Percentiles rank a stretch among this genome's conserved stretches.
phyloP scores from a whole-genome alignment of 2,888 invertebrate species.

The Halictus ligatus region DNA sequence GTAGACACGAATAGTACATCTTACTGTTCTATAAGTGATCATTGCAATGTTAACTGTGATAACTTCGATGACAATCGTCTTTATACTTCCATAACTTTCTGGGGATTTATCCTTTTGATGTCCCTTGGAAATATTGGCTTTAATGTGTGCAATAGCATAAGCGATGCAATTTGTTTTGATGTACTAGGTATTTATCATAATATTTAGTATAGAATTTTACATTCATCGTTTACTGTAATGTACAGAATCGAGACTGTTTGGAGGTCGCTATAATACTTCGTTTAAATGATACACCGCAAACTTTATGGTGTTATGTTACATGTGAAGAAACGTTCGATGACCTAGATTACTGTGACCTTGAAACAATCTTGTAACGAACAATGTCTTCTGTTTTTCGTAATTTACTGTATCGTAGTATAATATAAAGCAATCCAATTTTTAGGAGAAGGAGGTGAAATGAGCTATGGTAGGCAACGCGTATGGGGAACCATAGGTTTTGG shows the following conservation, averaged over 20 bases:
- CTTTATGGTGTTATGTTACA: neutral
- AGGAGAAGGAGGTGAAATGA: constrained; percentile 89
- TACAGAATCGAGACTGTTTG: neutral
- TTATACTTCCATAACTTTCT: constrained; percentile 88
- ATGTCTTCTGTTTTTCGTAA: neutral
- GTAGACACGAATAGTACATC: constrained; percentile 44
- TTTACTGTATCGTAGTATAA: neutral
- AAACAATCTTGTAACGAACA: neutral
- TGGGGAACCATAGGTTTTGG: constrained; percentile 95
- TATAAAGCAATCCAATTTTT: constrained; percentile 46
- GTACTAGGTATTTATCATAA: constrained; percentile 88
- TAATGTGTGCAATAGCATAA: constrained; percentile 94
- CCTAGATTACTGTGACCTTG: neutral
- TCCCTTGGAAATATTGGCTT: constrained; percentile 91
- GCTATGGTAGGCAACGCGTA: constrained; percentile 92
- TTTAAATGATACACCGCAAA: neutral
- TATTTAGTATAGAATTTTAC: neutral
- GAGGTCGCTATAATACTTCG: neutral
- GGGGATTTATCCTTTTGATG: constrained; percentile 90
- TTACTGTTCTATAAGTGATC: constrained; percentile 47
- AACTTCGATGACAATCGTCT: constrained; percentile 80
- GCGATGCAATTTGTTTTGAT: constrained; percentile 96
- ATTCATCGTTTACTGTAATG: neutral
- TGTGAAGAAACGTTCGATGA: neutral
- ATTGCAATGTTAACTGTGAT: constrained; percentile 73